These are phyloP conservation scores for Amphiprion ocellaris DNA, from an alignment of 2,113 vertebrate genomes.

Conservation along the genomic window DNA sequence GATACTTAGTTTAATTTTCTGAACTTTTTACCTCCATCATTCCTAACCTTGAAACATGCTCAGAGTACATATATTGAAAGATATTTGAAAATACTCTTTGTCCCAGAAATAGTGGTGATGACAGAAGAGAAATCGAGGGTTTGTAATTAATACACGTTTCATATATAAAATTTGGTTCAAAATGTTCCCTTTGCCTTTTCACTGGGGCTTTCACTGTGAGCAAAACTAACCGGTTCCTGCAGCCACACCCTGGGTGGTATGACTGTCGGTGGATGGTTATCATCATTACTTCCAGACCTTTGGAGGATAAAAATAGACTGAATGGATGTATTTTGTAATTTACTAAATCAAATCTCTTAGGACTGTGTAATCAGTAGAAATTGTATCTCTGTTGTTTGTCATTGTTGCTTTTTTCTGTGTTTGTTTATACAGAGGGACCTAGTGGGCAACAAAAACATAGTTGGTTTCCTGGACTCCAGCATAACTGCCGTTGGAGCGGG, in stretches of 20 bases:
- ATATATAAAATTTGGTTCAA: neutral
- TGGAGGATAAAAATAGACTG: slow-evolving; percentile 27
- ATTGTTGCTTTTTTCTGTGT: slow-evolving; percentile 37
- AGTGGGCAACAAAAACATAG: slow-evolving; percentile 96
- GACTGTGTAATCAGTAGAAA: neutral
- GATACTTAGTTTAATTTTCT: neutral
- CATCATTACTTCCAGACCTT: slow-evolving; percentile 38
- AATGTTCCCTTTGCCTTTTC: slow-evolving; percentile 29
- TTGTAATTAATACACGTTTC: slow-evolving; percentile 5
- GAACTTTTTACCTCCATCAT: neutral
- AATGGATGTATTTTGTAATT: slow-evolving; percentile 20
- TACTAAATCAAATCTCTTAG: slow-evolving; percentile 1
- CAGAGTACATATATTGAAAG: neutral
- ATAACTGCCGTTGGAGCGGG: slow-evolving; percentile 93
- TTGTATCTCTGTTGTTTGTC: neutral
- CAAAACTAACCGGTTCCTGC: slow-evolving; percentile 53
- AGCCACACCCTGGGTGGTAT: slow-evolving; percentile 56
- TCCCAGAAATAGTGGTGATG: neutral
- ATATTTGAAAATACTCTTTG: slow-evolving; percentile 10
- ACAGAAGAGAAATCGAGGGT: neutral
- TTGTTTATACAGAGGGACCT: slow-evolving; percentile 90
- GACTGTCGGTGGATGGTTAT: slow-evolving; percentile 52
- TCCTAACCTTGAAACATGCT: neutral
- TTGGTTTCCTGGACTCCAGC: slow-evolving; percentile 96
- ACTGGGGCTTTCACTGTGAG: slow-evolving; percentile 19